Percentiles rank a stretch among this genome's conserved stretches.
Conservation (phyloP, 1,140 invertebrate species). For the Drosophila busckii region DNA sequence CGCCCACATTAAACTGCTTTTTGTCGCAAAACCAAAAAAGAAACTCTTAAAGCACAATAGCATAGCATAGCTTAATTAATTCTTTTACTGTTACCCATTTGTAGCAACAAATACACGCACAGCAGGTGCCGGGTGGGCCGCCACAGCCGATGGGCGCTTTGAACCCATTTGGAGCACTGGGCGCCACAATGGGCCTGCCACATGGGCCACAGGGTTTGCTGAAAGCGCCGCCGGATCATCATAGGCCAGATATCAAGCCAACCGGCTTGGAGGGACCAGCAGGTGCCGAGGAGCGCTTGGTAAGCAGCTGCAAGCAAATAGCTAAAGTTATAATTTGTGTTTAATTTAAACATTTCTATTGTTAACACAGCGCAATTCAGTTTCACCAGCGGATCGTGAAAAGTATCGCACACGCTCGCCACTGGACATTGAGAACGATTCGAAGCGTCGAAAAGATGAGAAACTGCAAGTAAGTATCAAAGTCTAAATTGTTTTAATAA, state of each 20-base stretch:
- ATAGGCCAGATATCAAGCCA: conserved; percentile 78
- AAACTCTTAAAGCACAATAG: not conserved
- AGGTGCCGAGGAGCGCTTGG: conserved; percentile 75
- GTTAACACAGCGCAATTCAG: conserved; percentile 85
- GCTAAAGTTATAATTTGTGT: not conserved
- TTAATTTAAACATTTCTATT: conserved; percentile 2
- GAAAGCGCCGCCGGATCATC: conserved; percentile 77
- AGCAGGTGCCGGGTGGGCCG: conserved; percentile 78
- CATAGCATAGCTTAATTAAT: conserved; percentile 1
- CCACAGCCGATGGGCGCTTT: conserved; percentile 77
- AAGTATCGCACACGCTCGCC: conserved; percentile 88
- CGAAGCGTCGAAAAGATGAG: conserved; percentile 90
- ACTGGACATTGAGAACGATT: conserved; percentile 83
- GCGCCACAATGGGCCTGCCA: conserved; percentile 75
- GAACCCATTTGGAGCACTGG: conserved; percentile 78
- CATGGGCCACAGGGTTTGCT: conserved; percentile 76
- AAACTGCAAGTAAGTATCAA: conserved; percentile 89
- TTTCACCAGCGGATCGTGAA: conserved; percentile 93
- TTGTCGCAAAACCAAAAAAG: conserved; percentile 25
- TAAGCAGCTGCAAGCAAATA: conserved; percentile 20
- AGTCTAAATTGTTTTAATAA: conserved; percentile 8
- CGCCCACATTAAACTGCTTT: conserved; percentile 28
- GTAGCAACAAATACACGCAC: conserved; percentile 81
- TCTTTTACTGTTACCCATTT: conserved; percentile 19
- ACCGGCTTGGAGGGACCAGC: conserved; percentile 76